A percentile compares a stretch with the other conserved stretches of the same genome.
Conservation (phyloP, 2,888 invertebrate species). For the Lobophora halterata region DNA sequence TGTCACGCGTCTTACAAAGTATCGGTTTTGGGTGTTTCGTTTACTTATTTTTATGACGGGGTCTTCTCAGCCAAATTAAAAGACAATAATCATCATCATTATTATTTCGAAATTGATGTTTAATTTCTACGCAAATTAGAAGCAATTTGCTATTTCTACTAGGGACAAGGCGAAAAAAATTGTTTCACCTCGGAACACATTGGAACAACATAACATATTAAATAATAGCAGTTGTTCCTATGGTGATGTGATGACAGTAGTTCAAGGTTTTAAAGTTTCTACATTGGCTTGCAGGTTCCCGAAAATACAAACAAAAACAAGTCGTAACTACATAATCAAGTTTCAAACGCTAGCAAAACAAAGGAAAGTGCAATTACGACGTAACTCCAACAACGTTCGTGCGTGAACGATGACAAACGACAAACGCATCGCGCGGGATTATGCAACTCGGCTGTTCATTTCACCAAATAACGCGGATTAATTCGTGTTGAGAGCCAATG, state of each 20-base stretch:
- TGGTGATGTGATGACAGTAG: no score
- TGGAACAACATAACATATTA: no score
- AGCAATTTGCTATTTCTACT: slow-evolving; percentile 5
- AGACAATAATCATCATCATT: slow-evolving; percentile 17
- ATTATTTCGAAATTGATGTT: no score
- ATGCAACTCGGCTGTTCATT: slow-evolving; percentile 46
- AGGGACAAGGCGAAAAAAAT: no score
- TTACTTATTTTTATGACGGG: slow-evolving; percentile 28
- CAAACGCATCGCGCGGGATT: slow-evolving; percentile 51
- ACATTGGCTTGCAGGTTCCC: no score
- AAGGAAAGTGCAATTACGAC: slow-evolving; percentile 38
- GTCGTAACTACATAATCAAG: no score
- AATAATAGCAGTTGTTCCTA: no score
- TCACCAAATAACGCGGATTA: slow-evolving; percentile 39
- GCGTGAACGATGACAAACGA: slow-evolving; percentile 56
- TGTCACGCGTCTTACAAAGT: slow-evolving; percentile 62
- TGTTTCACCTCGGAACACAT: no score
- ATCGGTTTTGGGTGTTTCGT: slow-evolving; percentile 48
- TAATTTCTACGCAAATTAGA: no score
- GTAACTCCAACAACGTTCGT: slow-evolving; percentile 47
- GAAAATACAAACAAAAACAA: no score
- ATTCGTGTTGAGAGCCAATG: slow-evolving; percentile 28
- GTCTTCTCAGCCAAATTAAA: slow-evolving; percentile 17
- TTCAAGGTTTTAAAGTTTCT: no score
- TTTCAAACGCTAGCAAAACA: slow-evolving; percentile 9